Evolutionary conservation across 1,140 invertebrate genomes (phyloP).

Genomic region (Globodera rostochiensis): DNA sequence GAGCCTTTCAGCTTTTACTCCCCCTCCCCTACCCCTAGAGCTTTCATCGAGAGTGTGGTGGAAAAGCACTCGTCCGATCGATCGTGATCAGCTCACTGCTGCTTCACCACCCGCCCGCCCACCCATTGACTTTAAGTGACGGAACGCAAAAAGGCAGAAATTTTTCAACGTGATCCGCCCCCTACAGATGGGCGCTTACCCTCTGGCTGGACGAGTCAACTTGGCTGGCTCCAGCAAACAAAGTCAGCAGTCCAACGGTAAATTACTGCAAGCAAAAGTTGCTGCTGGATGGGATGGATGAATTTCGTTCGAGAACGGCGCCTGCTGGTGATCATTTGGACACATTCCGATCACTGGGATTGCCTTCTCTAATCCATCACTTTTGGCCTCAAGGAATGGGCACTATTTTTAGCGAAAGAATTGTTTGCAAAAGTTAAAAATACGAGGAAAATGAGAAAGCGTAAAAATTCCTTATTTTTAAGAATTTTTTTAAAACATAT

Average conservation of each 20-base stretch:
- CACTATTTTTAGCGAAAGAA: not conserved
- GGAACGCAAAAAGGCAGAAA: not conserved
- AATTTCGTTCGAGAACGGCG: not conserved
- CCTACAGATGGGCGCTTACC: too few relatives aligned
- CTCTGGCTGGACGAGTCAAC: too few relatives aligned
- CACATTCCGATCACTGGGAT: too few relatives aligned
- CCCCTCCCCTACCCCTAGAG: not conserved
- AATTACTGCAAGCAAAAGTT: too few relatives aligned
- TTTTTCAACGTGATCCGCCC: not conserved
- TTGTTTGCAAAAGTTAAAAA: not conserved
- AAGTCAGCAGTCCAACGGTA: too few relatives aligned
- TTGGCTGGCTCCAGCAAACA: too few relatives aligned
- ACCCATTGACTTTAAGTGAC: not conserved
- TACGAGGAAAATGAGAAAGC: not conserved
- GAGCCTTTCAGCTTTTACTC: not conserved
- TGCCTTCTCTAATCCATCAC: not conserved
- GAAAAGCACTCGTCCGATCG: not conserved
- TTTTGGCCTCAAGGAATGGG: constrained; percentile 1
- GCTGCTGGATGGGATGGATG: not conserved
- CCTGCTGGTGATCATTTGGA: not conserved
- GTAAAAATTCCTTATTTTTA: too few relatives aligned
- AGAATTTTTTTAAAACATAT: too few relatives aligned
- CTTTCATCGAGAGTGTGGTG: not conserved
- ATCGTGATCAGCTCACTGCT: not conserved
- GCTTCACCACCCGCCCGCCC: not conserved